Conservation (phyloP, 2,113 vertebrate species). For the Paraplagusia blochii region DNA sequence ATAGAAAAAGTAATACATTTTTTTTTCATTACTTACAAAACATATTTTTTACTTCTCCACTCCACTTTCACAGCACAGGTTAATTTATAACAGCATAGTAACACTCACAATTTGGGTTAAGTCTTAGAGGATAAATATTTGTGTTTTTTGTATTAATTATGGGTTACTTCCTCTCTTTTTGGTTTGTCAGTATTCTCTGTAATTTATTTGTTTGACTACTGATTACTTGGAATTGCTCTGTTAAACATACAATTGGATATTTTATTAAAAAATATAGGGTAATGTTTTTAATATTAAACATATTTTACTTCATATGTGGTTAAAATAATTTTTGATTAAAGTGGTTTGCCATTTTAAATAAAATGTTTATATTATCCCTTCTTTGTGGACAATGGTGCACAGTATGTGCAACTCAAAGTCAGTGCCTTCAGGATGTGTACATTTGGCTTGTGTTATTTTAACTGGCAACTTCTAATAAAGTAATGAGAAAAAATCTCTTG, state of each 20-base stretch:
- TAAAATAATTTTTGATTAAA: neutral
- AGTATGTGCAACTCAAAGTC: constrained; percentile 64
- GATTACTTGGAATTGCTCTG: constrained; percentile 69
- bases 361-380: constrained; percentile 1
- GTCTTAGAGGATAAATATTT: constrained; percentile 2
- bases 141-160: constrained; percentile 24
- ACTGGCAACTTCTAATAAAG: constrained; percentile 50
- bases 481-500: neutral
- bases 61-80: too few species aligned
- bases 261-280: constrained; percentile 28
- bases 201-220: constrained; percentile 84
- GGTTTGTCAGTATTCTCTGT: constrained; percentile 60
- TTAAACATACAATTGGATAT: constrained; percentile 20
- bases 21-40: too few species aligned
- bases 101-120: constrained; percentile 7
- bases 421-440: constrained; percentile 32
- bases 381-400: constrained; percentile 76
- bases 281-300: constrained; percentile 1
- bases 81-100: neutral
- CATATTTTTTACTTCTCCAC: too few species aligned
- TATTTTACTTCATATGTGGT: neutral
- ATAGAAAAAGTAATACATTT: too few species aligned
- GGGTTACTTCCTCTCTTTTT: constrained; percentile 7
- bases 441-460: constrained; percentile 29
- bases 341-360: constrained; percentile 24